phyloP scores from a whole-genome alignment of 2,797 vertebrate genomes.

The Muscicapa striata region DNA sequence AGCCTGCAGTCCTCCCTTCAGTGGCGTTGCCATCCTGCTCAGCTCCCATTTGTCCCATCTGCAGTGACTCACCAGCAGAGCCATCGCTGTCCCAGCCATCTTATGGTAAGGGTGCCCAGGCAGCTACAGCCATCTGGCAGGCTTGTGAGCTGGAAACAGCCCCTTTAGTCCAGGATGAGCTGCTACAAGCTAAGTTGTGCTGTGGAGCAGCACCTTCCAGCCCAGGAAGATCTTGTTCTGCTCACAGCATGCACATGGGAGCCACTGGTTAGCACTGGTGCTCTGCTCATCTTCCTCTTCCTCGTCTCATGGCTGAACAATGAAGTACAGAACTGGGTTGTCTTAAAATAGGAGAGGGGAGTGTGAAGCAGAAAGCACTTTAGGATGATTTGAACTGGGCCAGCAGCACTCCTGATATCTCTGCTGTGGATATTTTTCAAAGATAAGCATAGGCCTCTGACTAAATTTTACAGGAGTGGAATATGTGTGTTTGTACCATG shows the following conservation, averaged over 20 bases:
- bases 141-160: not conserved
- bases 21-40: not conserved
- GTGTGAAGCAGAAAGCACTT: not conserved
- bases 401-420: not conserved
- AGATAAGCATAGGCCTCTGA: not conserved
- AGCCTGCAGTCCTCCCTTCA: not conserved
- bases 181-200: not conserved
- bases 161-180: not conserved
- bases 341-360: not conserved
- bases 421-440: not conserved
- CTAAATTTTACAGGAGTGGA: not conserved
- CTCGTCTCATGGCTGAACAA: rapidly evolving
- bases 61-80: not conserved
- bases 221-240: not conserved
- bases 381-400: not conserved
- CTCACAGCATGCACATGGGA: not conserved
- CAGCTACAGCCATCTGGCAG: not conserved
- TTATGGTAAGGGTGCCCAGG: not conserved
- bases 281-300: not conserved
- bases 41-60: not conserved
- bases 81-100: not conserved
- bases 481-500: not conserved
- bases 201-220: not conserved
- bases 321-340: not conserved
- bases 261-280: rapidly evolving